Conservation (phyloP, 2,888 invertebrate species). For the Anarsia innoxiella region DNA sequence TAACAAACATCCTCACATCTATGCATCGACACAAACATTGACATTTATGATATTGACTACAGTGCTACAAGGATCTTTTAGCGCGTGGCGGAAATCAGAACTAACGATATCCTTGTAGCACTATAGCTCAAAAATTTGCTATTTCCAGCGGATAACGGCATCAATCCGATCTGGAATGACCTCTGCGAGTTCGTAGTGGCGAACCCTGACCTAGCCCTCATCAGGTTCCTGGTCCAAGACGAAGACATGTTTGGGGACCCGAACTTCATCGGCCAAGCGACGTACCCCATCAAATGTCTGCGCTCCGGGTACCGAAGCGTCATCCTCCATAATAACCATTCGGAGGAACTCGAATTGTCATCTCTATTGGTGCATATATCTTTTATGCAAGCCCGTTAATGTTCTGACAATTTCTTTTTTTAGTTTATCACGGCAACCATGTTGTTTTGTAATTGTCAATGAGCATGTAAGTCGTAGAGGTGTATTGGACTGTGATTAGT, state of each 20-base stretch:
- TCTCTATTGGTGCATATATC: conserved; percentile 85
- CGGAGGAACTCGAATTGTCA: conserved; percentile 94
- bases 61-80: no score
- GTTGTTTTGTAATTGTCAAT: no score
- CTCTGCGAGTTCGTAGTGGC: conserved; percentile 86
- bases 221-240: conserved; percentile 93
- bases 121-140: no score
- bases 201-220: conserved; percentile 88
- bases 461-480: no score
- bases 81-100: no score
- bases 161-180: conserved; percentile 96
- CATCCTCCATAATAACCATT: conserved; percentile 90
- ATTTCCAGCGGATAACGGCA: conserved; percentile 90
- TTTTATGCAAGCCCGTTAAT: conserved; percentile 21
- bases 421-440: no score
- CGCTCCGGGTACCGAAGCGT: conserved; percentile 94
- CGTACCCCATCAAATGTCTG: conserved; percentile 89
- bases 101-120: no score
- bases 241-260: conserved; percentile 98
- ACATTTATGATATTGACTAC: no score
- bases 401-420: no score
- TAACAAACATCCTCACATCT: no score
- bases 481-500: no score
- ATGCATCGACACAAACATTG: no score
- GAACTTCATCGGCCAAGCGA: conserved; percentile 97